Base-by-base conservation (phyloP, 2,797 vertebrate genomes). In the Philypnodon macrostomus region DNA sequence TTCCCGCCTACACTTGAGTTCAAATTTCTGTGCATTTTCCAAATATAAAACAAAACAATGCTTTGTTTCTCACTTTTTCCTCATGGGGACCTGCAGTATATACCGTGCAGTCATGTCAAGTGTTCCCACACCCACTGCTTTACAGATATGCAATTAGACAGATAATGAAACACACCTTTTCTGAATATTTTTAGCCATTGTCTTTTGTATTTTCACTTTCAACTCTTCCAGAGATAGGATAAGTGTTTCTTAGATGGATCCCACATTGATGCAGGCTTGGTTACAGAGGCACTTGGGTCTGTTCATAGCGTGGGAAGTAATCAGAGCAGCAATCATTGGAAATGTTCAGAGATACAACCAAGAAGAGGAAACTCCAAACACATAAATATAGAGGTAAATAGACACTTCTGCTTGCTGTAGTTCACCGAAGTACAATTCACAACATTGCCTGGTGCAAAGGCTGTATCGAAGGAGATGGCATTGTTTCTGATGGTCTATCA, bases 171-270 rank as follows among this genome's bases (percentile, higher is more conserved):
- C 17, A 15, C 39, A 24, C 14, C n/a, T 51, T 13, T 27, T 17
- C 27, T n/a, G 32, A 46, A 41, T 70, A 75, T 77, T 77, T 75
- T 63, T 74, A 73, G 58, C 27, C 6, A 11, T 58, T 63, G 31
- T 66, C 59, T 17, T 60, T 58, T 62, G 58, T 54, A 52, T 57
- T 53, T 17, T 60, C 57, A 46, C 58, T 63, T 70, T 45, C 54
- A 56, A 55, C 53, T 60, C 62, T 64, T 56, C 71, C 47, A 73
- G 64, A 80, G 64, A 63, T 41, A 67, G 78, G 80, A 83, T 70
- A 80, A 68, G 77, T 76, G 68, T 65, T 72, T 85, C 57, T 79
- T 82, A 76, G 81, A 83, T 62, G 62, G 53, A 80, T 61, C 77
- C 67, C 75, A 80, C 50, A 53, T 59, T 79, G 69, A 73, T 47